Conservation (phyloP, 2,797 vertebrate species). For the Thunnus albacares region DNA sequence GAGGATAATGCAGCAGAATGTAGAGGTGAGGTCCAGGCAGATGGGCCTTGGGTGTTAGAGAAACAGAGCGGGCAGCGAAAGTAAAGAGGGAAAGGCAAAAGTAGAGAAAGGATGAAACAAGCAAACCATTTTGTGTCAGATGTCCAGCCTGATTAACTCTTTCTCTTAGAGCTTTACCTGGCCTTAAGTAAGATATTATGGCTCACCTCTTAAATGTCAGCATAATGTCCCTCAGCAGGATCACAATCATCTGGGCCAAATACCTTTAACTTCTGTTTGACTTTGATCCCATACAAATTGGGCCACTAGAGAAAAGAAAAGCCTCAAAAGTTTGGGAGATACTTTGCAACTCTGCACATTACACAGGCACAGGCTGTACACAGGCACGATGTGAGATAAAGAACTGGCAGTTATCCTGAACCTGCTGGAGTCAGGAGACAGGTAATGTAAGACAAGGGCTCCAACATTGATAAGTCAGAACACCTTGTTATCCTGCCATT, state of each 20-base stretch:
- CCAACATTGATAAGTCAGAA: not conserved
- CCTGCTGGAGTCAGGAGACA: not conserved
- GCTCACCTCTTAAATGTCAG: constrained; percentile 3
- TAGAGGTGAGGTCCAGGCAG: constrained; percentile 32
- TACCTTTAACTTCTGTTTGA: not conserved
- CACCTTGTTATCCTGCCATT: not conserved
- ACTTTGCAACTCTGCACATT: not conserved
- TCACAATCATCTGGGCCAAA: constrained; percentile 5
- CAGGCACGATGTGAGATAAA: not conserved
- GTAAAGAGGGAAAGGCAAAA: not conserved
- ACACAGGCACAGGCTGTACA: not conserved
- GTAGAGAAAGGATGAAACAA: not conserved
- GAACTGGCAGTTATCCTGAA: not conserved
- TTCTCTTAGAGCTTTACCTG: not conserved
- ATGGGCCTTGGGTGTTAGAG: not conserved
- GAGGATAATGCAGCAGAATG: constrained; percentile 50
- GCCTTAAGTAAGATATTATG: constrained; percentile 1
- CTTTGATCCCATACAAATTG: not conserved
- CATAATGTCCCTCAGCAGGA: not conserved
- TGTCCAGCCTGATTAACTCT: not conserved
- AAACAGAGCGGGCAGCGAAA: not conserved
- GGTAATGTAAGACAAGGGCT: not conserved
- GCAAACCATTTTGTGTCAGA: not conserved
- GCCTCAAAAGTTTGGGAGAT: not conserved
- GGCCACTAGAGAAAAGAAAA: not conserved